phyloP scores from a whole-genome alignment of 2,113 vertebrate species.

The Hippocampus zosterae region DNA sequence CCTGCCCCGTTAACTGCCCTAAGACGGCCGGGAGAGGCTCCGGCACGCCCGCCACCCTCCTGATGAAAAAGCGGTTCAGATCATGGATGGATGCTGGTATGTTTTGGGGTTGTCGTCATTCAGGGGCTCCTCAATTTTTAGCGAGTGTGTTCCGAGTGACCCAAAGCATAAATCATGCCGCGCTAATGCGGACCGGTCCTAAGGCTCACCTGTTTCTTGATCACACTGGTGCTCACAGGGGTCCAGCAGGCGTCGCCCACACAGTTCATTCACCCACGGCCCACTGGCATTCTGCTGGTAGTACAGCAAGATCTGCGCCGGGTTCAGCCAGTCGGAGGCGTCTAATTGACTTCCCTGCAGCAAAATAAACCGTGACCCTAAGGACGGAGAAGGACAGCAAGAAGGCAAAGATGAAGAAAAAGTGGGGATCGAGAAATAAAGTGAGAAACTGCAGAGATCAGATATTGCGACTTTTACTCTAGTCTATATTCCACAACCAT shows the following conservation, averaged over 20 bases:
- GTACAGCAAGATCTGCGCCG: slow-evolving; percentile 91
- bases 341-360: slow-evolving; percentile 94
- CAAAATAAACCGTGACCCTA: slow-evolving; percentile 93
- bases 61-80: too few relatives aligned
- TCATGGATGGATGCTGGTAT: too few relatives aligned
- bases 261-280: slow-evolving; percentile 91
- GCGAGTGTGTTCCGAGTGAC: background rate
- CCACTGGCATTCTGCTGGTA: slow-evolving; percentile 98
- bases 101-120: background rate
- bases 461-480: background rate
- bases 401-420: background rate
- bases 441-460: background rate
- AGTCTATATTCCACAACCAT: background rate
- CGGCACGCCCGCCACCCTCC: too few relatives aligned
- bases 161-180: background rate
- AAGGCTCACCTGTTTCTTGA: slow-evolving; percentile 83
- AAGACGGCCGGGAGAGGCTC: too few relatives aligned
- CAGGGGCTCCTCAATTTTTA: background rate
- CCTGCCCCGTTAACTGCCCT: too few relatives aligned
- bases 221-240: slow-evolving; percentile 97
- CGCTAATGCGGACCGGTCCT: background rate
- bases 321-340: slow-evolving; percentile 96
- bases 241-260: slow-evolving; percentile 88
- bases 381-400: background rate
- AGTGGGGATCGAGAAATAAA: background rate